Conservation (phyloP, 2,888 invertebrate species). For the Hypena proboscidalis region DNA sequence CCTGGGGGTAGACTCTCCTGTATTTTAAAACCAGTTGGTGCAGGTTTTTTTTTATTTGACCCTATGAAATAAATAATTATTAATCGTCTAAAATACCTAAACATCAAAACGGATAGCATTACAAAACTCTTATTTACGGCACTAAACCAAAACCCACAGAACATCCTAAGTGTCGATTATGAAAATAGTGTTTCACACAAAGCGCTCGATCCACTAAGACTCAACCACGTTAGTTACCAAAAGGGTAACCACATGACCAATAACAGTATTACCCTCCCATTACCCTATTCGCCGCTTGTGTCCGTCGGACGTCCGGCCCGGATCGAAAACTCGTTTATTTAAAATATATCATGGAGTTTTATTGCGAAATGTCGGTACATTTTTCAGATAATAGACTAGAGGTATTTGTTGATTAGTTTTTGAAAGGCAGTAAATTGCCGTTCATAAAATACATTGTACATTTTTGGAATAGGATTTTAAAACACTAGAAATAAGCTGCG, state of each 20-base stretch:
- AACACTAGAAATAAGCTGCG: too few relatives aligned
- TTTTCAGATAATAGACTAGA: not conserved
- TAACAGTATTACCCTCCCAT: slow-evolving; percentile 4
- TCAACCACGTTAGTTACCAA: slow-evolving; percentile 26
- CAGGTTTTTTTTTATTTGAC: too few relatives aligned
- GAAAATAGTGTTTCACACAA: slow-evolving; percentile 7
- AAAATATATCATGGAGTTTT: slow-evolving; percentile 9
- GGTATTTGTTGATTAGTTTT: not conserved
- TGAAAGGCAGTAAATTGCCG: too few relatives aligned
- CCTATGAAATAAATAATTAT: too few relatives aligned
- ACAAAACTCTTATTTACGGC: not conserved
- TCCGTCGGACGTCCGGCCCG: slow-evolving; percentile 1
- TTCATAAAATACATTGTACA: too few relatives aligned
- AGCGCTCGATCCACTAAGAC: slow-evolving; percentile 14
- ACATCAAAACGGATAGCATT: not conserved
- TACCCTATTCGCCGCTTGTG: slow-evolving; percentile 9
- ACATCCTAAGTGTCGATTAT: slow-evolving; percentile 5
- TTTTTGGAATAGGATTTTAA: too few relatives aligned
- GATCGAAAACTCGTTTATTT: slow-evolving; percentile 17
- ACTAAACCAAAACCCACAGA: not conserved
- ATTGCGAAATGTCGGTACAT: not conserved
- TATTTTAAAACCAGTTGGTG: too few relatives aligned
- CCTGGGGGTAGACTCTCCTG: too few relatives aligned
- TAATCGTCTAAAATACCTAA: too few relatives aligned
- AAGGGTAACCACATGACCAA: slow-evolving; percentile 22